Evolutionary conservation across 2,888 invertebrate species (phyloP), one percentile per base, ranked within the genome.

Genomic region (Diloba caeruleocephala): DNA sequence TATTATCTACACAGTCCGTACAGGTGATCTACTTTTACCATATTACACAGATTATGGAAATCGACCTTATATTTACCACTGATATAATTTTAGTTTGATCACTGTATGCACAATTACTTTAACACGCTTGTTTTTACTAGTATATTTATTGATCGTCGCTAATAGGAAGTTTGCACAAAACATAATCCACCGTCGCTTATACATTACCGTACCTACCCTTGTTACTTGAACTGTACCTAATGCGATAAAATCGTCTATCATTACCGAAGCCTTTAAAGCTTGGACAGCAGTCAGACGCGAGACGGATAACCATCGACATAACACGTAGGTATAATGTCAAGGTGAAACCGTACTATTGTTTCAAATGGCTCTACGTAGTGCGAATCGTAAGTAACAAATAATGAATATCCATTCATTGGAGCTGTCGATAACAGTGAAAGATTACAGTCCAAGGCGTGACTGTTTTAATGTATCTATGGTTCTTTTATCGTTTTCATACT

Each of bases 311-410:
- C 59, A 76, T 67, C 67, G 64, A 2, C 62, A 41, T 49, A 54
- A 53, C 67, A 63, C 64, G 49, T 59, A 51, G 46, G 58, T 55
- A 71, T 77, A 82, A 82, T 81, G 81, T 79, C 81, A 81, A 82
- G 81, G 81, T 70, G 56, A 67, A 55, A 49, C 53, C 42, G 39
- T 52, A 51, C 72, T 66, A 79, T 82, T 82, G 81, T 81, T 74
- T 67, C 60, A 65, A 71, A 59, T 62, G 60, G 52, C 39, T 45
- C 59, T 59, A 61, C 65, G 61, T 32, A 52, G 23, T 53, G 52
- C 64, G 63, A 71, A 70, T 67, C 41, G 43, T 63, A 71, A 66
- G 59, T 43, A 54, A 64, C 54, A 41, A 25, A 34, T 62, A 67
- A 71, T 70, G 54, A 72, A 63, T 70, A 60, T 33, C 60, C 63